These are phyloP conservation scores for Rotaria sp. DNA, from an alignment of 2,888 invertebrate species.

Conservation along the genomic window DNA sequence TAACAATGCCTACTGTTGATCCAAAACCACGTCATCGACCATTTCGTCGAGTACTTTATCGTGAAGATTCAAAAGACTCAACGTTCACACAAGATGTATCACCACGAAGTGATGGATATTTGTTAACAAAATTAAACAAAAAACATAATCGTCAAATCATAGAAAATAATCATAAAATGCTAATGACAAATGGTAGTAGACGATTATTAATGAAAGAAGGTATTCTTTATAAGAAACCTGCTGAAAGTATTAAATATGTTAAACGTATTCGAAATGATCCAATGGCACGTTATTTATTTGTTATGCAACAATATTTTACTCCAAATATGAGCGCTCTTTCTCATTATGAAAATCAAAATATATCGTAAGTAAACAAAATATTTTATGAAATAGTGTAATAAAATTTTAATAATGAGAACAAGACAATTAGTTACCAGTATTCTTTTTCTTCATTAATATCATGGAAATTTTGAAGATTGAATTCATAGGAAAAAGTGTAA, in stretches of 20 bases:
- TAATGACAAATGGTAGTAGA: neutral
- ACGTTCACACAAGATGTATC: neutral
- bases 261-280: neutral
- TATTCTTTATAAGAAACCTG: neutral
- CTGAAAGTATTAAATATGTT: neutral
- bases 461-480: no score
- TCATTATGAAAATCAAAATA: neutral
- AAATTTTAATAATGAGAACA: no score
- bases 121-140: neutral
- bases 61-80: slow-evolving; percentile 3
- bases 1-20: neutral
- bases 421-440: no score
- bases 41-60: neutral
- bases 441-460: no score
- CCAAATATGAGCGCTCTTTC: neutral
- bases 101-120: neutral
- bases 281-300: neutral
- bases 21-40: neutral
- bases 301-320: neutral
- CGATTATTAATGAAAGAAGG: neutral
- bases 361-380: no score
- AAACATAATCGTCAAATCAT: neutral
- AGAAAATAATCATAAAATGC: neutral
- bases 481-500: no score
- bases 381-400: no score